phyloP scores from a whole-genome alignment of 2,113 vertebrate species.

The Globicephala melas region DNA sequence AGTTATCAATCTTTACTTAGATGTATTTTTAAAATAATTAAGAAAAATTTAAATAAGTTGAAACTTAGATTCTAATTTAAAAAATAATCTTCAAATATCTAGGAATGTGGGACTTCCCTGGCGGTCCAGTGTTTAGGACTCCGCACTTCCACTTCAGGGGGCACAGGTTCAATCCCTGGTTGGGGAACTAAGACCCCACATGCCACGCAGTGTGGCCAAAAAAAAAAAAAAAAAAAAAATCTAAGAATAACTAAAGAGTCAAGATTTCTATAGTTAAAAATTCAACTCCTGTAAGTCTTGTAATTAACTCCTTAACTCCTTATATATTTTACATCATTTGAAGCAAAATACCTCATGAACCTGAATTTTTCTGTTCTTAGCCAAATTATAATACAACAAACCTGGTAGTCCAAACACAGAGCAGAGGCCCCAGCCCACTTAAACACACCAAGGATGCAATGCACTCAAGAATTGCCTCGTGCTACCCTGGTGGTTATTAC shows the following conservation, averaged over 20 bases:
- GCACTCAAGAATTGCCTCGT: too few relatives aligned
- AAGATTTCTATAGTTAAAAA: background rate
- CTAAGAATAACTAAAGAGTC: background rate
- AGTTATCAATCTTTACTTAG: background rate
- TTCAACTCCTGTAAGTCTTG: background rate
- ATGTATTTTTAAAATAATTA: conserved; percentile 15
- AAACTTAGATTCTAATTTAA: background rate
- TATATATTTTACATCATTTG: background rate
- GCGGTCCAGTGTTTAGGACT: too few relatives aligned
- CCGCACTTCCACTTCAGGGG: too few relatives aligned
- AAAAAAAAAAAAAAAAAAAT: background rate
- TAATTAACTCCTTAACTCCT: background rate
- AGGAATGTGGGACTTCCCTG: too few relatives aligned
- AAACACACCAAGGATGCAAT: background rate
- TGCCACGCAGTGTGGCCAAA: too few relatives aligned
- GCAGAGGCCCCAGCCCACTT: background rate
- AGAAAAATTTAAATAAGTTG: background rate
- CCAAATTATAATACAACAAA: background rate
- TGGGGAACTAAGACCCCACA: too few relatives aligned
- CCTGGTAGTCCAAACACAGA: background rate
- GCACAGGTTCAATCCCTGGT: too few relatives aligned
- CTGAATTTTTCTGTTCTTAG: background rate
- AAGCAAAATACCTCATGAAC: background rate
- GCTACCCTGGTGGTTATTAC: background rate
- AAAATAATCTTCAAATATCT: background rate